Conservation (phyloP, 2,113 vertebrate species). For the Microtus richardsoni region DNA sequence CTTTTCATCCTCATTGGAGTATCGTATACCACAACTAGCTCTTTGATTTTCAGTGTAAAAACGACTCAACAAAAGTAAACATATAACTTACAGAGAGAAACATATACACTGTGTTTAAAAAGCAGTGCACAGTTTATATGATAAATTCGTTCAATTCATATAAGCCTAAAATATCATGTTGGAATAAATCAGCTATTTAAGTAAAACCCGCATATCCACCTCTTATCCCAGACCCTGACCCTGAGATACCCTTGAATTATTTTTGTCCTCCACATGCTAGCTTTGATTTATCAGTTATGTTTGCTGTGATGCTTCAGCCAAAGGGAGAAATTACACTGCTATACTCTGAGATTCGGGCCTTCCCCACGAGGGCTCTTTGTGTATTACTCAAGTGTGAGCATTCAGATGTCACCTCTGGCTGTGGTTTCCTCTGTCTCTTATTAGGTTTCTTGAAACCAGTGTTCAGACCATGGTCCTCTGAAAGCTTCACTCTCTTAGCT, state of each 20-base stretch:
- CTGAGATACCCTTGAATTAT: not conserved
- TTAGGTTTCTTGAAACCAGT: not conserved
- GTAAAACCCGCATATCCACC: not conserved
- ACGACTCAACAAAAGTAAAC: not conserved
- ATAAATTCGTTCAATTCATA: not conserved
- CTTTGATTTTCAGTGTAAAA: not conserved
- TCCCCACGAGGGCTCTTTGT: not conserved
- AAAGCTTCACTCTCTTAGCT: not conserved
- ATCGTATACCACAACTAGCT: not conserved
- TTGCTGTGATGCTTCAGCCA: not conserved
- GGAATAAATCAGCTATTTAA: not conserved
- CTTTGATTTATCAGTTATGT: constrained; percentile 24
- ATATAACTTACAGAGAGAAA: not conserved
- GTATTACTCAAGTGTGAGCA: not conserved
- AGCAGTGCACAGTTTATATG: not conserved
- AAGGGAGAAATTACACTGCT: not conserved
- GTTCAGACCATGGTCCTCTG: not conserved
- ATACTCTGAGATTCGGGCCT: not conserved
- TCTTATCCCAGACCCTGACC: not conserved
- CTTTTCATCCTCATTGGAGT: not conserved
- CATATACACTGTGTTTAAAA: not conserved
- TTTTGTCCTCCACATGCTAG: not conserved
- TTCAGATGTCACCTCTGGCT: not conserved
- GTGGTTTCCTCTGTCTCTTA: not conserved
- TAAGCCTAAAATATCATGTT: not conserved